Evolutionary conservation across 2,888 invertebrate genomes (phyloP).

Genomic region (Phragmatobia fuliginosa): DNA sequence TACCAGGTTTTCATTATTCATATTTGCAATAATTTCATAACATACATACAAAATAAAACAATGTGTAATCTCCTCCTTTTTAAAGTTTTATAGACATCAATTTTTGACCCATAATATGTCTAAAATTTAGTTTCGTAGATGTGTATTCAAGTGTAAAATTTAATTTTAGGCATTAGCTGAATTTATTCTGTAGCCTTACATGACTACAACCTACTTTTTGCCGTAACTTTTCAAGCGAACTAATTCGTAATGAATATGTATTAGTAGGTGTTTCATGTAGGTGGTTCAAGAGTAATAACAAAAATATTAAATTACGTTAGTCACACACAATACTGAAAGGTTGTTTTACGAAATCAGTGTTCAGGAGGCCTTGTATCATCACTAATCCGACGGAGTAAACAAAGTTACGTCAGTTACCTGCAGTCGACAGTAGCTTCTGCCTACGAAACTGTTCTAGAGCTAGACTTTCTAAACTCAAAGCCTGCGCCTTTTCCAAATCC

Average conservation of each 20-base stretch:
- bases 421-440: slow-evolving; percentile 86
- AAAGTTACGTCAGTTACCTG: slow-evolving; percentile 81
- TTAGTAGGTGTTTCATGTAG: too few species aligned
- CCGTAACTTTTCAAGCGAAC: background rate
- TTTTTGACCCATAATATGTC: background rate
- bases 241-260: background rate
- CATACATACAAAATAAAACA: background rate
- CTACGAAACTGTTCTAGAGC: slow-evolving; percentile 93
- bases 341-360: slow-evolving; percentile 25
- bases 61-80: background rate
- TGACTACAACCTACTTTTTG: background rate
- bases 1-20: too few species aligned
- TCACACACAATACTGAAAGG: slow-evolving; percentile 27
- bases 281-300: slow-evolving; percentile 26
- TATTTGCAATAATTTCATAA: too few species aligned
- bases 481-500: slow-evolving; percentile 95
- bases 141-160: background rate
- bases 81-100: background rate
- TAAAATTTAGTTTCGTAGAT: background rate
- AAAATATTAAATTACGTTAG: slow-evolving; percentile 41
- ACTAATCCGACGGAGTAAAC: slow-evolving; percentile 67
- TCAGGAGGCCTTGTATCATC: slow-evolving; percentile 53
- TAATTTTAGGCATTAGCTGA: background rate
- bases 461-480: slow-evolving; percentile 94
- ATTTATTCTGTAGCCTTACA: background rate